These are phyloP conservation scores for Seriola rivoliana DNA, from an alignment of 2,113 vertebrate genomes.

Conservation along the genomic window DNA sequence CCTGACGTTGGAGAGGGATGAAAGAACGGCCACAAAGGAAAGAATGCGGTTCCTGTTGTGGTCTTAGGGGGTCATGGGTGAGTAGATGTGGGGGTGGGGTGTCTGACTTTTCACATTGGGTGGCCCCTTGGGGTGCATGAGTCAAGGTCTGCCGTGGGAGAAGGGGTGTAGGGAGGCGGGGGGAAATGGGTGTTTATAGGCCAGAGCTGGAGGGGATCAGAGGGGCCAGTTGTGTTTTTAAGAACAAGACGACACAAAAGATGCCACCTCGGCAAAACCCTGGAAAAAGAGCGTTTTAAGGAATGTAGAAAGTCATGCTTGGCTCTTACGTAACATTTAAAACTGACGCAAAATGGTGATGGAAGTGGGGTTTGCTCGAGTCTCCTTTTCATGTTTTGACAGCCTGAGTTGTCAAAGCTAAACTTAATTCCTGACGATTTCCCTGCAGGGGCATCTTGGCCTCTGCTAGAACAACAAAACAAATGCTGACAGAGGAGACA, in stretches of 20 bases:
- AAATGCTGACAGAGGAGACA: slow-evolving; percentile 26
- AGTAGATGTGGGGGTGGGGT: slow-evolving; percentile 72
- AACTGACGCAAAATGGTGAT: background rate
- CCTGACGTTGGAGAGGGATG: slow-evolving; percentile 65
- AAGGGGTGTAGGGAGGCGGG: slow-evolving; percentile 36
- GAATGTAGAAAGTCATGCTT: slow-evolving; percentile 34
- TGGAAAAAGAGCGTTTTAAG: slow-evolving; percentile 22
- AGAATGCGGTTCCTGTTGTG: slow-evolving; percentile 83
- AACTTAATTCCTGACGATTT: slow-evolving; percentile 11
- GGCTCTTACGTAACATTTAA: slow-evolving; percentile 16
- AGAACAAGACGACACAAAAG: slow-evolving; percentile 51
- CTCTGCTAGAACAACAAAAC: slow-evolving; percentile 32
- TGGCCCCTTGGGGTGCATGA: slow-evolving; percentile 72
- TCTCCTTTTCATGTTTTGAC: slow-evolving; percentile 17
- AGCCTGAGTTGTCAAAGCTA: slow-evolving; percentile 2
- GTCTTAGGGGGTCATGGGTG: slow-evolving; percentile 73
- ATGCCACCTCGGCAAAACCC: slow-evolving; percentile 34
- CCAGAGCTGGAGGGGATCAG: slow-evolving; percentile 56
- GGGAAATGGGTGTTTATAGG: slow-evolving; percentile 56
- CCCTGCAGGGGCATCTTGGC: slow-evolving; percentile 14
- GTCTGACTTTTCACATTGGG: slow-evolving; percentile 77
- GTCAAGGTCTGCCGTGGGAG: slow-evolving; percentile 67
- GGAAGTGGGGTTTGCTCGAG: background rate
- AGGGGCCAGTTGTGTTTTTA: slow-evolving; percentile 42
- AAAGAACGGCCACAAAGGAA: slow-evolving; percentile 79